These are phyloP conservation scores for Sminthurinus signatus DNA, from an alignment of 1,140 invertebrate species.

Conservation along the genomic window DNA sequence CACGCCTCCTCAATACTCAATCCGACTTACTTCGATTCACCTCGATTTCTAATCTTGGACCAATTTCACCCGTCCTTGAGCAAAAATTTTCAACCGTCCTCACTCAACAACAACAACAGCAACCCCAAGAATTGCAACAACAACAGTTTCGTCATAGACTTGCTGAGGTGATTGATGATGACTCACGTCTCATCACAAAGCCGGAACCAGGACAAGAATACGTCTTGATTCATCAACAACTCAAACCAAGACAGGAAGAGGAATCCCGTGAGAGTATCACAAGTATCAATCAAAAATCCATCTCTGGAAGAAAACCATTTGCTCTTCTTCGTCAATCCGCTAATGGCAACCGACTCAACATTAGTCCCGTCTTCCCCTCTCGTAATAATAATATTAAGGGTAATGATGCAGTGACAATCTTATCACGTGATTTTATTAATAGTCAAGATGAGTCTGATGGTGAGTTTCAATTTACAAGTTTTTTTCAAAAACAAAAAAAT, in stretches of 20 bases:
- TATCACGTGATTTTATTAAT: neutral
- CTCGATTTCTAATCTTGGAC: constrained; percentile 35
- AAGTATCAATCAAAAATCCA: constrained; percentile 29
- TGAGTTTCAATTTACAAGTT: constrained; percentile 3
- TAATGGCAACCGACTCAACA: constrained; percentile 32
- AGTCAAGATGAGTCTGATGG: neutral
- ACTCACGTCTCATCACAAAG: constrained; percentile 17
- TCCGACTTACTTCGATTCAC: constrained; percentile 34
- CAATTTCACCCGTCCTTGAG: constrained; percentile 8
- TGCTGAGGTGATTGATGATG: constrained; percentile 14
- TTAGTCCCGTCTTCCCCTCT: constrained; percentile 30
- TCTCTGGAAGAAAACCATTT: constrained; percentile 21
- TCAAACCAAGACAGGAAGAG: constrained; percentile 16
- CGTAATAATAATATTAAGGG: neutral
- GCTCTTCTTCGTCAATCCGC: constrained; percentile 28
- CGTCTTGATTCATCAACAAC: constrained; percentile 21
- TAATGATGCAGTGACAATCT: constrained; percentile 9
- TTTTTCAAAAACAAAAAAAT: no score
- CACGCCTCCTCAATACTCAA: constrained; percentile 34
- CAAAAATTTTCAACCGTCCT: neutral
- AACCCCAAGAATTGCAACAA: neutral
- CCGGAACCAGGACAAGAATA: constrained; percentile 34
- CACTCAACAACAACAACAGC: neutral
- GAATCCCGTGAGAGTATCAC: constrained; percentile 15
- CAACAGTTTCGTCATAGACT: constrained; percentile 16